Evolutionary conservation across 2,797 vertebrate species (phyloP).

Genomic region (Bucorvus abyssinicus): DNA sequence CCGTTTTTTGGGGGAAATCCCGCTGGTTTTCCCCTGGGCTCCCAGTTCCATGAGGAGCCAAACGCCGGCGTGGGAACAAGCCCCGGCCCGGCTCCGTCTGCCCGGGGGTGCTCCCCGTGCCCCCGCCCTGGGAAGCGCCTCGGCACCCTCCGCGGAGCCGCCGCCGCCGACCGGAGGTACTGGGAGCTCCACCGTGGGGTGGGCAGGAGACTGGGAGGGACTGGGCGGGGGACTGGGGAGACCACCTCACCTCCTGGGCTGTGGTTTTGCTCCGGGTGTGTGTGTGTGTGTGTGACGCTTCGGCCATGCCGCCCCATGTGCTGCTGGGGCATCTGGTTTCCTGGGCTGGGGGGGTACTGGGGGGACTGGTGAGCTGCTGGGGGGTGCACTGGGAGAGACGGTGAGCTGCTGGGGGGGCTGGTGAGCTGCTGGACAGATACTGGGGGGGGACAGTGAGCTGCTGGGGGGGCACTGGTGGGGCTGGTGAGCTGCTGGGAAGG

Average conservation of each 20-base stretch:
- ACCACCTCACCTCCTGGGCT: not conserved
- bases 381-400: no score
- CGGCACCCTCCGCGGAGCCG: not conserved
- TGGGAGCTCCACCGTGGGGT: not conserved
- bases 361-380: not conserved
- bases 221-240: not conserved
- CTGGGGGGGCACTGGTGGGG: no score
- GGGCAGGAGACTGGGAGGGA: no score
- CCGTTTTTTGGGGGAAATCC: not conserved
- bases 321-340: not conserved
- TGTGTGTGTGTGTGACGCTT: not conserved
- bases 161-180: not conserved
- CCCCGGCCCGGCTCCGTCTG: not conserved
- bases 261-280: not conserved
- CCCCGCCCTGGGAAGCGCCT: not conserved
- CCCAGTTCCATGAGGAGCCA: not conserved
- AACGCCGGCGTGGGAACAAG: not conserved
- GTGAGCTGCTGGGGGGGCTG: not conserved
- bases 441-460: no score
- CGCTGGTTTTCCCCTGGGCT: not conserved
- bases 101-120: not conserved
- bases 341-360: not conserved
- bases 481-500: not conserved
- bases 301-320: not conserved
- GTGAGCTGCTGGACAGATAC: no score